A percentile compares a stretch with the other conserved stretches of the same genome.
Evolutionary conservation across 2,888 invertebrate genomes (phyloP).

Genomic region (Liposcelis brunnea): DNA sequence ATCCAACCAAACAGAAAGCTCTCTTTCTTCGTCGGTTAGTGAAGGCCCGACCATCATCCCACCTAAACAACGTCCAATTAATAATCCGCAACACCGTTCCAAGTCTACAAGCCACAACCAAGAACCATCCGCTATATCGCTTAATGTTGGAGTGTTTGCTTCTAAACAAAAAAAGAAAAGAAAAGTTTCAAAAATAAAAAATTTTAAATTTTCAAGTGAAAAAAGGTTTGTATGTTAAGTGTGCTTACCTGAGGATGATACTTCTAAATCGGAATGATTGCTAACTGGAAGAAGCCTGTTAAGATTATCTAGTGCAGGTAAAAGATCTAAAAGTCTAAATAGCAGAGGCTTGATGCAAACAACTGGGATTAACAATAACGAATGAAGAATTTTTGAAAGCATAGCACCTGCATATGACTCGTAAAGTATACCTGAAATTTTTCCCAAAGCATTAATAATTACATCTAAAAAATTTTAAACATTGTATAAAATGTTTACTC

Average conservation of each 20-base stretch:
- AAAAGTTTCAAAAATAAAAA: conserved; percentile 11
- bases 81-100: conserved; percentile 38
- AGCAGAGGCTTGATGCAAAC: conserved; percentile 24
- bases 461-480: neutral
- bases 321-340: conserved; percentile 24
- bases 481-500: neutral
- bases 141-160: conserved; percentile 32
- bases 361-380: conserved; percentile 35
- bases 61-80: conserved; percentile 40
- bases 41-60: conserved; percentile 34
- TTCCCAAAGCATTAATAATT: no score
- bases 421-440: conserved; percentile 31
- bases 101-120: conserved; percentile 42
- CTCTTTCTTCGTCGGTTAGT: conserved; percentile 27
- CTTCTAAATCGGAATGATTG: conserved; percentile 23
- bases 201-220: neutral
- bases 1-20: conserved; percentile 29
- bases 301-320: conserved; percentile 27
- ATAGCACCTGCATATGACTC: conserved; percentile 38
- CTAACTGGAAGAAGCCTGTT: conserved; percentile 26
- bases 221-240: conserved; percentile 5
- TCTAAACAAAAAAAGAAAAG: conserved; percentile 22
- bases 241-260: conserved; percentile 20
- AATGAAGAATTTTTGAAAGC: conserved; percentile 36
- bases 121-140: conserved; percentile 28